These are phyloP conservation scores for Stigmatopora nigra DNA, from an alignment of 2,113 vertebrate genomes.

Conservation along the genomic window DNA sequence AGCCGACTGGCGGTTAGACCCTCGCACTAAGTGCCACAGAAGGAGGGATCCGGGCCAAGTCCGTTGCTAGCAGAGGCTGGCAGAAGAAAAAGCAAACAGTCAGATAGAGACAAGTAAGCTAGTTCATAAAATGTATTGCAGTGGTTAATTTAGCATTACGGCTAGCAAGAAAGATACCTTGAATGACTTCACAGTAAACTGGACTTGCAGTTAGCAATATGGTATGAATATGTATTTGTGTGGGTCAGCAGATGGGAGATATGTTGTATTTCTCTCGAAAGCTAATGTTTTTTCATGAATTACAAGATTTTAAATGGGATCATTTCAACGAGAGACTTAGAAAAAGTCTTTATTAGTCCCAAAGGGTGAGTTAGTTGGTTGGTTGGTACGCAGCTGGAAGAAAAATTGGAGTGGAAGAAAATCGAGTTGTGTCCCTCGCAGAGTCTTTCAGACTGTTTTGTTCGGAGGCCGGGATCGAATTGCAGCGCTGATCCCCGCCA, in stretches of 20 bases:
- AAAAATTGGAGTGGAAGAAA: constrained; percentile 20
- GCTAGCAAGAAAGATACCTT: constrained; percentile 23
- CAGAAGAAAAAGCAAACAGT: constrained; percentile 59
- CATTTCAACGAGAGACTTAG: not conserved
- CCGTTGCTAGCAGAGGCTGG: constrained; percentile 56
- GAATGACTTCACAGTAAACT: not conserved
- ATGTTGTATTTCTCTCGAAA: too few relatives aligned
- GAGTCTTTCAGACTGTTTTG: constrained; percentile 33
- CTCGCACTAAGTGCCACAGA: constrained; percentile 55
- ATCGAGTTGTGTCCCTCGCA: constrained; percentile 27
- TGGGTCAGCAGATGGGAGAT: too few relatives aligned
- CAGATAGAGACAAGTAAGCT: constrained; percentile 61
- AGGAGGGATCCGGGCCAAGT: constrained; percentile 57
- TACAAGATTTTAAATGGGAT: too few relatives aligned
- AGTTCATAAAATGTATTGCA: constrained; percentile 64
- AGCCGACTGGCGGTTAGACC: constrained; percentile 47
- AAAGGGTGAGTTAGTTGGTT: not conserved
- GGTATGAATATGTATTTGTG: too few relatives aligned
- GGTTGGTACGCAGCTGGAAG: constrained; percentile 21
- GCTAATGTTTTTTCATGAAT: too few relatives aligned
- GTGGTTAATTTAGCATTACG: constrained; percentile 57
- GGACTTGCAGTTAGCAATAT: too few relatives aligned
- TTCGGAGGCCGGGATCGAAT: constrained; percentile 43
- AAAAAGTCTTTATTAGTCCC: constrained; percentile 7
- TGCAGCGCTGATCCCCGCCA: constrained; percentile 40